Base-by-base conservation (phyloP, 1,140 invertebrate species). In the Ostrea edulis region DNA sequence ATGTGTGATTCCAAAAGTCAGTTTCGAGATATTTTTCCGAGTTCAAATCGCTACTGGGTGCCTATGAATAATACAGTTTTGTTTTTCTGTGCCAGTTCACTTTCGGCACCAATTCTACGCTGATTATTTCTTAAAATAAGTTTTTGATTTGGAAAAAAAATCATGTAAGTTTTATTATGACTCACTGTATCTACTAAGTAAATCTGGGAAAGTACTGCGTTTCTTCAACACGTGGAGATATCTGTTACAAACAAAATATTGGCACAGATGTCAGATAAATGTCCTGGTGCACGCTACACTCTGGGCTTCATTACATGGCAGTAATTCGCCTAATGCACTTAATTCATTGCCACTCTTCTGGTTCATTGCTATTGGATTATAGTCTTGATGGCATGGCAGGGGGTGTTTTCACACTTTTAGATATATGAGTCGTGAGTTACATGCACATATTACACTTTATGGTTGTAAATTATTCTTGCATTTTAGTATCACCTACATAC, bases 211-310 rank as follows among this genome's bases (percentile, higher is more conserved):
- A 77, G 68, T 77, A 77, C 68, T 77, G 68, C 14, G 12, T n/a
- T 29, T 35, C 68, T 71, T 77, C 68, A 77, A 77, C 68, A 77
- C 29, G 68, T 77, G 68, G 22, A 4, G 29, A 35, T 35, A 29
- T 77, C 8, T 25, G 35, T 77, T 77, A 77, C 68, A 77, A 77
- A 77, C 68, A 77, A 77, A 77, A 77, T 77, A 77, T 77, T 77
- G 68, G 68, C 68, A 77, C 22, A 29, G 22, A 29, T 77, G 68
- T 77, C 68, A 29, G 68, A 77, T 29, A 77, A 77, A 35, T 77
- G 68, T 35, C 68, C 25, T 77, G 65, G 12, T 71, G 65, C 22
- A 71, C 29, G 29, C 29, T 77, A 8, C 5, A 77, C 17, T 44
- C 55, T 5, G 17, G 8, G n/a, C 7, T 17, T 20, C n/a, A n/a